Evolutionary conservation across 2,888 invertebrate genomes (phyloP), one percentile per base, ranked within the genome.

Genomic region (Amiota minor): DNA sequence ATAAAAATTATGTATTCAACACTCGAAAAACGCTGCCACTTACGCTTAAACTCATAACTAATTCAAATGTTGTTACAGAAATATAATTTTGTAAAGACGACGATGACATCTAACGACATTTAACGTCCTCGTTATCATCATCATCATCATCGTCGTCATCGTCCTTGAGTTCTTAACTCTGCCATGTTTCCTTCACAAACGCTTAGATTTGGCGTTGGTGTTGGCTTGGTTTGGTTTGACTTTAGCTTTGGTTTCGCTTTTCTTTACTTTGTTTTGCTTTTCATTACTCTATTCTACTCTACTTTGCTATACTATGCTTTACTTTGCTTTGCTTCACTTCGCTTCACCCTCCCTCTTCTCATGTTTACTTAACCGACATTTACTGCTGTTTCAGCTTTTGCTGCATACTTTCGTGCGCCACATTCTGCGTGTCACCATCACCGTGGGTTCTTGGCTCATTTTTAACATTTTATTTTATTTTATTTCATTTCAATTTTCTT

Each of bases 41-140:
- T 64, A 74, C 80, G 69, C 72, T 71, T 79, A 76, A 77, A 77
- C 80, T 76, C 81, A 84, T 78, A 83, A 81, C 80, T 79, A 76
- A 83, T 80, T 75, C 82, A 80, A 81, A 78, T 78, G 78, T 73
- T 76, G 76, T 78, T 77, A 79, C 65, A 75, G 74, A 76, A 77
- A 77, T 75, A 77, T 77, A 77, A 75, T 77, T 68, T 68, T 50
- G 23, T 35, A 35, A n/a, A 49, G 67, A 68, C 67, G 50, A 20
- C 14, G 67, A 49, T 12, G 20, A 67, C 18, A n/a, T n/a, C n/a
- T n/a, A 11, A 59, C 46, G 70, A 35, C 68, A 53, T n/a, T 16
- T 23, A 35, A 49, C 67, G 47, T 45, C 55, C 23, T 16, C 55
- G 45, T n/a, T 45, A 9, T 9, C 69, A 50, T 16, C 67, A 35